Conservation (phyloP, 2,888 invertebrate species). For the Lasioglossum lativentre region DNA sequence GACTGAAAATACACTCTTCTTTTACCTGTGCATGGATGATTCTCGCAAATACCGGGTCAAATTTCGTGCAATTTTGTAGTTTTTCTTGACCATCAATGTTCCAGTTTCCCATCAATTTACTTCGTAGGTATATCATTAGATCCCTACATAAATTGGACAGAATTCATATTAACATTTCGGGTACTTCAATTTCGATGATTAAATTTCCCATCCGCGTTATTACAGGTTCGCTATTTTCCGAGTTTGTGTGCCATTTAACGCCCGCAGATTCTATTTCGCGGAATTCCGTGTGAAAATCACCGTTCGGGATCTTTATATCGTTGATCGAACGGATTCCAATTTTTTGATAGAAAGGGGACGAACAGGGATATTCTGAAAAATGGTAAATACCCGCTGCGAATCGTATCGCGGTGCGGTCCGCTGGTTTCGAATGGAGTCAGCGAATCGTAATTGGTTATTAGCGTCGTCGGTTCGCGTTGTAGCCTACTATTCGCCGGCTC, state of each 20-base stretch:
- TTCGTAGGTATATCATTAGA: neutral
- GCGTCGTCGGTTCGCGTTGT: neutral
- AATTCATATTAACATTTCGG: neutral
- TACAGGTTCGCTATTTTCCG: neutral
- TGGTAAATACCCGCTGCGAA: neutral
- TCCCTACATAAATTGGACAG: neutral
- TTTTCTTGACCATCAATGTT: too few relatives aligned
- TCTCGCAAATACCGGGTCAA: too few relatives aligned
- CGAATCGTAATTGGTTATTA: slow-evolving; percentile 5
- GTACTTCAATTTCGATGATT: neutral
- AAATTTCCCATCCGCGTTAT: neutral
- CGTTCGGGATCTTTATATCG: neutral
- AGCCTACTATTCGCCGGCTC: neutral
- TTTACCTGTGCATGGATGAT: too few relatives aligned
- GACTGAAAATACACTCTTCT: too few relatives aligned
- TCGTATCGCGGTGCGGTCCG: neutral
- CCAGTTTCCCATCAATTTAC: too few relatives aligned
- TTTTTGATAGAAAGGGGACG: neutral
- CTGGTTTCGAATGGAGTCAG: neutral
- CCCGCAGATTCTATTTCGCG: neutral
- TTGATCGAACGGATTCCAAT: neutral
- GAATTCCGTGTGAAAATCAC: neutral
- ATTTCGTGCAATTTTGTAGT: too few relatives aligned
- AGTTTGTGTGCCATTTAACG: neutral
- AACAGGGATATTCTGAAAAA: neutral